Conservation (phyloP, 2,113 vertebrate species). For the Phrynocephalus versicolor region DNA sequence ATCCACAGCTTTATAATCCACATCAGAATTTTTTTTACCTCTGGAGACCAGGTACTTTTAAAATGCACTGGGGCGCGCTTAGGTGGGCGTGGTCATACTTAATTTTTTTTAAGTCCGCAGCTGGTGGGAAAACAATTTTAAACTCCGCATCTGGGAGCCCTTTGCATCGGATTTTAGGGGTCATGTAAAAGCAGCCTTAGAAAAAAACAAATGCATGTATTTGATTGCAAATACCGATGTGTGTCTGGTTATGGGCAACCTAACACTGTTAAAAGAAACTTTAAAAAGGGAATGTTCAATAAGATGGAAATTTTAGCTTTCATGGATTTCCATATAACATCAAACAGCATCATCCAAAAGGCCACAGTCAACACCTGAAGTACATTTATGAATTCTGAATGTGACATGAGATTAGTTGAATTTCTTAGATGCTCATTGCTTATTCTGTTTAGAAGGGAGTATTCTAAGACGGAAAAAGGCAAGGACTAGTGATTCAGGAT, state of each 20-base stretch:
- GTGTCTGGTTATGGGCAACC: background rate
- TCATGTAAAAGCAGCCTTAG: no score
- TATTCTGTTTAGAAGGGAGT: slow-evolving; percentile 28
- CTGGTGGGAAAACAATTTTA: no score
- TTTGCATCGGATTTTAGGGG: no score
- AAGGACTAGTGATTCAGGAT: background rate
- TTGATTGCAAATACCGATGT: background rate
- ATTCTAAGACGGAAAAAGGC: slow-evolving; percentile 27
- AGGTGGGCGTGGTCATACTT: no score
- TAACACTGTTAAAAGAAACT: no score
- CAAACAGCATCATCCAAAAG: slow-evolving; percentile 21
- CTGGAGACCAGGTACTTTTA: no score
- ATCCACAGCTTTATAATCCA: no score
- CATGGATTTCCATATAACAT: slow-evolving; percentile 13
- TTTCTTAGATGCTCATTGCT: slow-evolving; percentile 19
- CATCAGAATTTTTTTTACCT: no score
- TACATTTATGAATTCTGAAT: slow-evolving; percentile 10
- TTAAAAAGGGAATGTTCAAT: background rate
- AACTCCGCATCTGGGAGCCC: no score
- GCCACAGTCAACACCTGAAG: slow-evolving; percentile 30
- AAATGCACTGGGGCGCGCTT: no score
- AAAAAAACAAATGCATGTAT: background rate
- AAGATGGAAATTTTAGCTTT: background rate
- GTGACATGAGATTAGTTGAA: slow-evolving; percentile 1
- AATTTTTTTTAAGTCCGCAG: no score